These are phyloP conservation scores for Eupithecia tripunctaria DNA, from an alignment of 2,888 invertebrate species.

Conservation along the genomic window DNA sequence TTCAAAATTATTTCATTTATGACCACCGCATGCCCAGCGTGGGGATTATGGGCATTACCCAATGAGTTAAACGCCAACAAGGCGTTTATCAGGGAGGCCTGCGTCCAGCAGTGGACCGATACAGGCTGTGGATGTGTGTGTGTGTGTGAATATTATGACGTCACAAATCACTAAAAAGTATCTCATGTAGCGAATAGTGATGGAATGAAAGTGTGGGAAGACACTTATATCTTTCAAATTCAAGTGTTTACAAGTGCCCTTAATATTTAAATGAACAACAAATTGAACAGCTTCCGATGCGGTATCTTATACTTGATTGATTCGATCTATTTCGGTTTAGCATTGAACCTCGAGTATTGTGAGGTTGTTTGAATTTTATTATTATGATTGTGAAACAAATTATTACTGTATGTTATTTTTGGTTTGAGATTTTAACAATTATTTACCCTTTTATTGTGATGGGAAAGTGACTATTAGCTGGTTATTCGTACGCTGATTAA, in stretches of 20 bases:
- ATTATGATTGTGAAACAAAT: constrained; percentile 14
- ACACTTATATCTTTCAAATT: neutral
- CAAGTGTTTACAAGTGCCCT: constrained; percentile 10
- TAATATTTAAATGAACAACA: constrained; percentile 5
- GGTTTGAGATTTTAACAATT: neutral
- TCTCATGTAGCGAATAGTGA: neutral
- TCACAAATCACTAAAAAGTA: neutral
- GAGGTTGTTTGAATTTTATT: constrained; percentile 36
- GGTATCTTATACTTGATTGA: constrained; percentile 39
- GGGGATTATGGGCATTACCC: no score
- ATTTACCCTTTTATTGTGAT: neutral
- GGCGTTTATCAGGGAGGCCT: no score
- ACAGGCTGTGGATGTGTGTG: no score
- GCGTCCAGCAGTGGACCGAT: no score
- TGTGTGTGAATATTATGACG: no score
- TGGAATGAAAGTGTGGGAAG: neutral
- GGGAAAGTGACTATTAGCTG: neutral
- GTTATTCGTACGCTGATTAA: no score
- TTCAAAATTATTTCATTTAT: no score
- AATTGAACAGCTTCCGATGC: constrained; percentile 15
- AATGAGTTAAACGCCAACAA: no score
- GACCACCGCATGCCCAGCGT: no score
- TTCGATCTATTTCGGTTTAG: constrained; percentile 36
- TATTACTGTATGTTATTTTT: neutral
- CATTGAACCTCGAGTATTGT: constrained; percentile 35